phyloP scores from a whole-genome alignment of 2,888 invertebrate genomes.

The Trissoscelio sp. region DNA sequence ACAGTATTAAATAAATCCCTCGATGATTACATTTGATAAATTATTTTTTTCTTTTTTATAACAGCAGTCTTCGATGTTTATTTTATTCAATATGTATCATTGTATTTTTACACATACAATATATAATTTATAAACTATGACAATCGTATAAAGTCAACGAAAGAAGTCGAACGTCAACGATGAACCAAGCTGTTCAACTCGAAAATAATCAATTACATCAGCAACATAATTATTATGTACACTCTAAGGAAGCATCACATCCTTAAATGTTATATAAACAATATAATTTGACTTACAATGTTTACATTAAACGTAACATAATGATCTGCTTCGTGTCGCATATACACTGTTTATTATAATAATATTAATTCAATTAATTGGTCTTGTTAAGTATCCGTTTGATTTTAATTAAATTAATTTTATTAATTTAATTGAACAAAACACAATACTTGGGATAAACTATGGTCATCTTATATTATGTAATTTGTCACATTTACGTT shows the following conservation, averaged over 20 bases:
- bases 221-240: conserved; percentile 41
- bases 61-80: conserved; percentile 51
- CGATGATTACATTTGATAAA: conserved; percentile 26
- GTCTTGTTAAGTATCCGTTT: too few species aligned
- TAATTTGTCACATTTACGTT: conserved; percentile 30
- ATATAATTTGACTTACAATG: too few species aligned
- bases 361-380: too few species aligned
- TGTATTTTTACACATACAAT: conserved; percentile 39
- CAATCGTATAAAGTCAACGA: conserved; percentile 32
- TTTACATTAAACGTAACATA: conserved; percentile 13
- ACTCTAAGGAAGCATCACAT: conserved; percentile 5
- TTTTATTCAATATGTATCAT: conserved; percentile 46
- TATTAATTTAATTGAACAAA: too few species aligned
- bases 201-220: conserved; percentile 24
- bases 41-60: conserved; percentile 36
- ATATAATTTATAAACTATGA: conserved; percentile 45
- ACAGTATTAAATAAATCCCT: too few species aligned
- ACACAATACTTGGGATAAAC: background rate
- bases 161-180: conserved; percentile 9
- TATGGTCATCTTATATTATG: conserved; percentile 1
- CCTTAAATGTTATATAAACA: conserved; percentile 14
- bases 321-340: too few species aligned
- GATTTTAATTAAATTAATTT: too few species aligned
- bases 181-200: background rate
- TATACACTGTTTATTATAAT: too few species aligned